phyloP scores from a whole-genome alignment of 1,140 invertebrate genomes.

The Elymnias hypermnestra region DNA sequence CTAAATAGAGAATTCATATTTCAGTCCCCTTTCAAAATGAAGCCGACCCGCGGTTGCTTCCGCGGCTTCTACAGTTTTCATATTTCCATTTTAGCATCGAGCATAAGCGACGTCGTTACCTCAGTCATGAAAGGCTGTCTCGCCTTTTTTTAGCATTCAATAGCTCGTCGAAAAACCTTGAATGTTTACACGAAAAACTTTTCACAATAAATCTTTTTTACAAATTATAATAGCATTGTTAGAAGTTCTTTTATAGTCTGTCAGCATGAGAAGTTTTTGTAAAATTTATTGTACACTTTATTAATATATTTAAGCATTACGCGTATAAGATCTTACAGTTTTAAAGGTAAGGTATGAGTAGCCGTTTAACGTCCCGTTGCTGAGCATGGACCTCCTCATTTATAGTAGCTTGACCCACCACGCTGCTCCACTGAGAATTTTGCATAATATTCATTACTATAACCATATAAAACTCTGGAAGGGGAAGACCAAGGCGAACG shows the following conservation, averaged over 20 bases:
- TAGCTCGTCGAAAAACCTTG: constrained; percentile 7
- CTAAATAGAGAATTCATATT: constrained; percentile 11
- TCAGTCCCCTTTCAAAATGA: constrained; percentile 3
- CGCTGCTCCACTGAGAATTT: no score
- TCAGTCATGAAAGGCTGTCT: constrained; percentile 7
- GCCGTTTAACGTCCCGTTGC: no score
- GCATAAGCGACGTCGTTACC: constrained; percentile 11
- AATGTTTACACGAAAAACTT: constrained; percentile 1
- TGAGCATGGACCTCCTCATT: no score
- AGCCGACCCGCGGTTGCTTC: constrained; percentile 6
- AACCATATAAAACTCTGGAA: no score
- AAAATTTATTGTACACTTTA: no score
- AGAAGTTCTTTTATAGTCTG: background rate
- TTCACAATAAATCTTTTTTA: background rate
- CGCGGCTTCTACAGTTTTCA: constrained; percentile 12
- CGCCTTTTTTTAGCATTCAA: constrained; percentile 10
- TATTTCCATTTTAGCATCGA: constrained; percentile 11
- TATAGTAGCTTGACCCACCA: no score
- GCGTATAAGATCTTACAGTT: no score
- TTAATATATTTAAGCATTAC: no score
- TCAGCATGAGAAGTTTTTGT: background rate
- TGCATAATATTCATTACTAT: no score
- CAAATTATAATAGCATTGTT: background rate
- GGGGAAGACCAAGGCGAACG: no score
- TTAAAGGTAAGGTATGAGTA: no score